phyloP scores from a whole-genome alignment of 2,113 vertebrate species.

The Alethe castanea region DNA sequence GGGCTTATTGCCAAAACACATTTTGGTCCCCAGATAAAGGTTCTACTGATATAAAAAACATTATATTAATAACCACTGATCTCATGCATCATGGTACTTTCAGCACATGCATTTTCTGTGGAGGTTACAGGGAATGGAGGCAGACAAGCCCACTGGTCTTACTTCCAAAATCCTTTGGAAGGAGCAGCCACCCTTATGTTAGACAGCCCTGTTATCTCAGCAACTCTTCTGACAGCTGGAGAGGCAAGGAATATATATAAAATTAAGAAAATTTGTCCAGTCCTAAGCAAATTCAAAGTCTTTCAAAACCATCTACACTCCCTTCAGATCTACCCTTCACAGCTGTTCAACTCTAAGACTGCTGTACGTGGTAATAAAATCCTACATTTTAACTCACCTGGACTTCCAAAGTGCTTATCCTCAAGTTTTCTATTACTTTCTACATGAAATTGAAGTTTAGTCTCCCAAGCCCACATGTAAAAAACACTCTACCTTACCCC shows the following conservation, averaged over 20 bases:
- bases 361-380: neutral
- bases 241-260: neutral
- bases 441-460: neutral
- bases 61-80: constrained; percentile 3
- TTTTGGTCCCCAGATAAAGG: constrained; percentile 2
- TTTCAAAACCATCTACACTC: neutral
- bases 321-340: neutral
- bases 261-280: neutral
- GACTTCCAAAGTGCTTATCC: neutral
- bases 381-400: neutral
- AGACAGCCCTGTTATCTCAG: neutral
- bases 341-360: neutral
- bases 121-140: neutral
- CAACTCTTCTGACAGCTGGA: neutral
- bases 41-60: neutral
- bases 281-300: neutral
- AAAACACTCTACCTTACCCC: neutral
- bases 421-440: neutral
- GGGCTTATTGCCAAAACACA: neutral
- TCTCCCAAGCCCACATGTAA: neutral
- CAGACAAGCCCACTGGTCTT: neutral
- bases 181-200: neutral
- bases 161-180: neutral
- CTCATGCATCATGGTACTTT: neutral
- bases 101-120: neutral